Base-by-base conservation (phyloP, 2,113 vertebrate genomes). In the Crypturellus undulatus region DNA sequence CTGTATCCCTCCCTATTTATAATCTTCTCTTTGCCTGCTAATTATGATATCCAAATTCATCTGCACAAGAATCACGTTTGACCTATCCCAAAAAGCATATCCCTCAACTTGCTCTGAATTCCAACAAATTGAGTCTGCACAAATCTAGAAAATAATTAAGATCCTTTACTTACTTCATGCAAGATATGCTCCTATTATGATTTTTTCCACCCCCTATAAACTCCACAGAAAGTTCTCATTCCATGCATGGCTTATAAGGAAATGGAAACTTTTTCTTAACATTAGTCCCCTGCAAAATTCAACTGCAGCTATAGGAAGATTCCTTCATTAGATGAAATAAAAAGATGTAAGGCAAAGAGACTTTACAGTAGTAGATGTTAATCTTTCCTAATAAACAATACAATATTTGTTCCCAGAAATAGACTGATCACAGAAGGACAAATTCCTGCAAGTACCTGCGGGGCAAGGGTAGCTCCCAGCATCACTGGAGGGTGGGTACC, bases 361-460 rank as follows among this genome's bases (percentile, higher is more conserved):
- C n/a, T 59, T 14, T 56, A 40, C 54, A 2, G 17, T 19, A 6
- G 3, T 15, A 84, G 47, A 3, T 13, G 13, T 9, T 22, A 3
- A 4, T 52, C 59, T 30, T 56, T 67, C 36, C 26, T 25, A 52
- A 5, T 7, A 49, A 40, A 18, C 3, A 42, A 4, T 2, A 72
- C 1, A 0, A 4, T 1, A 56, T 16, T 30, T 56, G 54, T 30
- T 16, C 24, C 34, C 12, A 40, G 14, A 52, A 77, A 68, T 0
- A n/a, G 18, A 54, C 4, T 2, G 34, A 16, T 7, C 30, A 26
- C 28, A 58, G 9, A 56, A n/a, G 4, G 90, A 56, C 67, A 45
- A 24, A 16, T 38, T 3, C 18, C 20, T 56, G 5, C 0, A 20
- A 69, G 54, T 30, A 30, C 54, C 54, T 30, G 28, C 9, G 15